Base-by-base conservation (phyloP, 2,113 vertebrate species). In the Paracanthobrama guichenoti region DNA sequence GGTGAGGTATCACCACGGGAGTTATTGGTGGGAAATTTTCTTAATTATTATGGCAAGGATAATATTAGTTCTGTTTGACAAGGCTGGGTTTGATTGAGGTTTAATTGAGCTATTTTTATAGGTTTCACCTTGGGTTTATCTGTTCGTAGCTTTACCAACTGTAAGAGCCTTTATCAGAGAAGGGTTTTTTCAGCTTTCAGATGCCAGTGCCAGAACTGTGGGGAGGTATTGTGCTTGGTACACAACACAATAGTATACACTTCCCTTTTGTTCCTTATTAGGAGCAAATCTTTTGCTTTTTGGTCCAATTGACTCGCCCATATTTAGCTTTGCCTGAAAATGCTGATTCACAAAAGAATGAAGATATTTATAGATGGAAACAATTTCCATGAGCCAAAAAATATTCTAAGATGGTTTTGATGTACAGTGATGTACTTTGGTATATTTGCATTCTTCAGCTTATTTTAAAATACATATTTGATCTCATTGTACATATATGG, bases 41-140 rank as follows among this genome's bases (percentile, higher is more conserved):
- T 50, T 91, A 89, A 88, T 89, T 89, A 94, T 87, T 90, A 92
- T 89, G 89, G 92, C 91, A 88, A 77, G 78, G 84, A 89, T 92
- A 89, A 90, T 92, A 89, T 93, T 92, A 92, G 92, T 88, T 89
- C 31, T 79, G 72, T 77, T 66, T 77, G 87, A 91, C 79, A 87
- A 83, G 84, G 89, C 44, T 91, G 90, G 91, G 12, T 88, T 91
- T 89, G 90, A 82, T 91, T 87, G 88, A 85, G 90, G 89, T 84
- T 85, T 84, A 88, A 55, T 72, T 88, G 75, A 74, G 87, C 88
- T 90, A 86, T 89, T 92, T 90, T 88, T 87, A 89, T 83, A 67
- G 26, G 62, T 66, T 67, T 67, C 24, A 31, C 62, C 26, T 4
- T 78, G 55, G 55, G 24, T 11, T 60, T 24, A 60, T 80, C 62